phyloP scores from a whole-genome alignment of 1,140 invertebrate species.

The Drosophila equinoxialis region DNA sequence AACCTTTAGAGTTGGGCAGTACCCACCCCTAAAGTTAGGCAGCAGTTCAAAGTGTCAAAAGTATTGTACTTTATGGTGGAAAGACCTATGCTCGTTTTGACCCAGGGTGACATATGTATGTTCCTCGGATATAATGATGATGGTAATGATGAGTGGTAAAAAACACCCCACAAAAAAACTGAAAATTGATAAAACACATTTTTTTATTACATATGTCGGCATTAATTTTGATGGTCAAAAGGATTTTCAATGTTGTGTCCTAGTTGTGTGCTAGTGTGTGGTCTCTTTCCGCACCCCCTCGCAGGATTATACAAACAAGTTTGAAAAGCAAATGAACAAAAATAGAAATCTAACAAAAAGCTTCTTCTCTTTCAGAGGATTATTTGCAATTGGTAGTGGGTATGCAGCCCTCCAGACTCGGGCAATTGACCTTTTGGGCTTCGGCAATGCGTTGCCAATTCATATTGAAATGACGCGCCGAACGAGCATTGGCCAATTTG shows the following conservation, averaged over 20 bases:
- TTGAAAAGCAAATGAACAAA: conserved; percentile 16
- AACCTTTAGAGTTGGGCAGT: neutral
- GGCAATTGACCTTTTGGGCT: conserved; percentile 62
- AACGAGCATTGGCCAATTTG: conserved; percentile 72
- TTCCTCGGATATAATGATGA: conserved; percentile 59
- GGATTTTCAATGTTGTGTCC: neutral
- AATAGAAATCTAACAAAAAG: conserved; percentile 15
- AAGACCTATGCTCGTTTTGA: conserved; percentile 11
- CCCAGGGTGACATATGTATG: conserved; percentile 47
- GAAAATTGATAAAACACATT: neutral
- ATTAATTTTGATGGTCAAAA: conserved; percentile 29
- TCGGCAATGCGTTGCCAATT: conserved; percentile 76
- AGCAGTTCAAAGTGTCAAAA: conserved; percentile 73
- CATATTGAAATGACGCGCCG: conserved; percentile 64
- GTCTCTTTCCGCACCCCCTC: too few species aligned
- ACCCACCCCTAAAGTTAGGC: conserved; percentile 54
- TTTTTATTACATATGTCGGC: conserved; percentile 34
- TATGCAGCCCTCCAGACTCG: conserved; percentile 42
- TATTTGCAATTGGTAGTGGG: conserved; percentile 33
- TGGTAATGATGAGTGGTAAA: conserved; percentile 39
- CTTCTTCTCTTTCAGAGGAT: conserved; percentile 12
- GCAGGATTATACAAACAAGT: conserved; percentile 7
- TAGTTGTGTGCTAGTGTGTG: neutral
- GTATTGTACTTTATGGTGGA: conserved; percentile 43
- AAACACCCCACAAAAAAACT: conserved; percentile 33